phyloP scores from a whole-genome alignment of 1,140 invertebrate genomes.

The Cherax destructor region DNA sequence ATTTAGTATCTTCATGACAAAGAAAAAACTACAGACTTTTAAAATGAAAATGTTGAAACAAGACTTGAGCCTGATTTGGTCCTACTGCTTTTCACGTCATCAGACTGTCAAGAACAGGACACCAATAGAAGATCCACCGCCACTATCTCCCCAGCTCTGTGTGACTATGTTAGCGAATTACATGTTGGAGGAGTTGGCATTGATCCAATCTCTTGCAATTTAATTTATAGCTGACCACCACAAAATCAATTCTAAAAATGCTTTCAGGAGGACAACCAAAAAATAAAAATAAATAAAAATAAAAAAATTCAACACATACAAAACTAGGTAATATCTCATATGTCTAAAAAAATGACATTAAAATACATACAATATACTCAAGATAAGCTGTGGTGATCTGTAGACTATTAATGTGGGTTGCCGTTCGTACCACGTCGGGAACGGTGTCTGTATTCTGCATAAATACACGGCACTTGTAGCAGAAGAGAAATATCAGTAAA shows the following conservation, averaged over 20 bases:
- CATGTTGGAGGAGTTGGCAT: slow-evolving; percentile 21
- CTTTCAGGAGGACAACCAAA: slow-evolving; percentile 52
- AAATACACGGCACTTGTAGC: slow-evolving; percentile 57
- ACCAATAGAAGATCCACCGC: slow-evolving; percentile 44
- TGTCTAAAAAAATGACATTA: slow-evolving; percentile 62
- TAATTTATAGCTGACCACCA: slow-evolving; percentile 61
- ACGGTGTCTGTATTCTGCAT: slow-evolving; percentile 45
- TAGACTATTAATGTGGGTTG: slow-evolving; percentile 56
- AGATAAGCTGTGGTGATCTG: slow-evolving; percentile 60
- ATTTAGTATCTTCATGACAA: not conserved
- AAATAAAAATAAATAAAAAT: not conserved
- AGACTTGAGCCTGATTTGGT: not conserved
- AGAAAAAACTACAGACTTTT: slow-evolving; percentile 1
- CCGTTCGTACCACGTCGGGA: slow-evolving; percentile 41
- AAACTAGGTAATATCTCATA: slow-evolving; percentile 64
- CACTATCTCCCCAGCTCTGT: slow-evolving; percentile 62
- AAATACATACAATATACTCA: slow-evolving; percentile 65
- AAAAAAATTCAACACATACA: slow-evolving; percentile 49
- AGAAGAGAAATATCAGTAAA: slow-evolving; percentile 61
- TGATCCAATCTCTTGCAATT: slow-evolving; percentile 30
- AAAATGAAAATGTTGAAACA: slow-evolving; percentile 5
- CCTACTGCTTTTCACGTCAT: not conserved
- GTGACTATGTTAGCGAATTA: slow-evolving; percentile 54
- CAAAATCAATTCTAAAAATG: slow-evolving; percentile 54
- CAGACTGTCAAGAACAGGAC: slow-evolving; percentile 52